A percentile compares a stretch with the other conserved stretches of the same genome.
These are phyloP conservation scores for Diabrotica virgifera DNA, from an alignment of 1,140 invertebrate species.

Conservation along the genomic window DNA sequence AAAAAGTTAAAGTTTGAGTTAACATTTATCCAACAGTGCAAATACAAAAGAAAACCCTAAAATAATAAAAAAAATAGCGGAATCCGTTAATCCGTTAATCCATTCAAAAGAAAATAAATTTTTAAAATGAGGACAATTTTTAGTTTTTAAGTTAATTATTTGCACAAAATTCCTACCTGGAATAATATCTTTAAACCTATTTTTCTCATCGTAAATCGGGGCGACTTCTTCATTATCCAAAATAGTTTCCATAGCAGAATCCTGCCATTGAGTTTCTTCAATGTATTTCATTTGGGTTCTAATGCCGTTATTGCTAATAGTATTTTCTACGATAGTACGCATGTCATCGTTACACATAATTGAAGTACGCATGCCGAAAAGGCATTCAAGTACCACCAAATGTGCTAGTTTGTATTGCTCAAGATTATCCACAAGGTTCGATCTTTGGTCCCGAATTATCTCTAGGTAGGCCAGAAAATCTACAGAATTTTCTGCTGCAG, in stretches of 20 bases:
- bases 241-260: slow-evolving; percentile 29
- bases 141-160: neutral
- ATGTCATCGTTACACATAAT: slow-evolving; percentile 35
- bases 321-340: slow-evolving; percentile 16
- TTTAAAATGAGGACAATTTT: neutral
- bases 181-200: slow-evolving; percentile 34
- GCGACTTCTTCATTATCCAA: slow-evolving; percentile 5
- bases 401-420: slow-evolving; percentile 45
- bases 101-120: neutral
- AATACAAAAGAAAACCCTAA: no score
- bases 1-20: no score
- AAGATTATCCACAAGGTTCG: slow-evolving; percentile 71
- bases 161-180: slow-evolving; percentile 26
- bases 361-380: slow-evolving; percentile 31
- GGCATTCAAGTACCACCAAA: slow-evolving; percentile 40
- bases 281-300: slow-evolving; percentile 33
- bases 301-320: slow-evolving; percentile 19
- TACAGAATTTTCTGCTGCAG: slow-evolving; percentile 61
- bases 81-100: no score
- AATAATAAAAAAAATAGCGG: no score
- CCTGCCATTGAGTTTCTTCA: slow-evolving; percentile 34
- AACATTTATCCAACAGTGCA: no score
- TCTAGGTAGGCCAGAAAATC: slow-evolving; percentile 83
- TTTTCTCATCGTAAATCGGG: slow-evolving; percentile 27
- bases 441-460: slow-evolving; percentile 72